phyloP scores from a whole-genome alignment of 2,888 invertebrate genomes.

The Thymelicus lineola region DNA sequence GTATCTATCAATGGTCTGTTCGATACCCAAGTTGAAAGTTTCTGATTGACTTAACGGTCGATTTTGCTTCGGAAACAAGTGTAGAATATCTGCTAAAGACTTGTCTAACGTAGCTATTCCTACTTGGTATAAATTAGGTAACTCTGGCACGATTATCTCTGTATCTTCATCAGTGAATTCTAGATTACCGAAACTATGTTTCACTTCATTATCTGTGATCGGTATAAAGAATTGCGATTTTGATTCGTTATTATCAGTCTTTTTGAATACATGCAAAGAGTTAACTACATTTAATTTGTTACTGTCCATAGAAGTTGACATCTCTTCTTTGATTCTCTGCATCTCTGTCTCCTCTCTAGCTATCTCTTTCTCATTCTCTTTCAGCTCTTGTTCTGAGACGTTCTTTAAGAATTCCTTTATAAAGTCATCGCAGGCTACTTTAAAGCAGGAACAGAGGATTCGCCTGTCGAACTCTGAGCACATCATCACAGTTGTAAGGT shows the following conservation, averaged over 20 bases:
- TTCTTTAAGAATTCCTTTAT: constrained; percentile 68
- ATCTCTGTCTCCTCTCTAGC: constrained; percentile 61
- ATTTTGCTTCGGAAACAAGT: constrained; percentile 77
- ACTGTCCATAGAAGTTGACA: constrained; percentile 72
- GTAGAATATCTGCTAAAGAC: constrained; percentile 66
- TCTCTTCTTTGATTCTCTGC: constrained; percentile 61
- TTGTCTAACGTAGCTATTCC: constrained; percentile 67
- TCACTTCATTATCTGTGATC: constrained; percentile 64
- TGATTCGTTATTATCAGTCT: constrained; percentile 72
- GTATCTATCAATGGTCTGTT: constrained; percentile 78
- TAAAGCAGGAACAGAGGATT: constrained; percentile 79
- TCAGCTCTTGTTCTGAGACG: constrained; percentile 64
- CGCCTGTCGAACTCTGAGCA: constrained; percentile 80
- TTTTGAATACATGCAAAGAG: constrained; percentile 74
- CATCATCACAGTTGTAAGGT: constrained; percentile 74
- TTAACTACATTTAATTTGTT: constrained; percentile 75
- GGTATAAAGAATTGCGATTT: constrained; percentile 82
- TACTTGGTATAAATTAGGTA: constrained; percentile 66
- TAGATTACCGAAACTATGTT: constrained; percentile 71
- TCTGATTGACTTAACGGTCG: constrained; percentile 80
- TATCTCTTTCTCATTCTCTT: constrained; percentile 67
- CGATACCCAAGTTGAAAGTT: constrained; percentile 70
- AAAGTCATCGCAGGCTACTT: constrained; percentile 78
- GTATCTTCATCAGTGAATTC: constrained; percentile 70
- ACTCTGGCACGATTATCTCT: constrained; percentile 67